Evolutionary conservation across 2,888 invertebrate species (phyloP).

Genomic region (Cryptophagus acutangulus): DNA sequence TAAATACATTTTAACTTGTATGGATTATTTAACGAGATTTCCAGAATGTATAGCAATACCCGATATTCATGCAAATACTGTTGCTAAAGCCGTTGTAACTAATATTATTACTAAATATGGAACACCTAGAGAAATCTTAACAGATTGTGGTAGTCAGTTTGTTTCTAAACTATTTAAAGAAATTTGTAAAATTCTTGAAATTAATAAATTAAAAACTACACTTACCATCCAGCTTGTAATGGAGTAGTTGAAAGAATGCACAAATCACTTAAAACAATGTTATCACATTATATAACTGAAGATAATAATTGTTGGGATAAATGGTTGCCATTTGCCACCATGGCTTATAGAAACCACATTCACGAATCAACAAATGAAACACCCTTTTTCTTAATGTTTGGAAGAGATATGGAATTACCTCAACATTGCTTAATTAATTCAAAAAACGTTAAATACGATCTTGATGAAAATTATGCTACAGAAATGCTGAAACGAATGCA

Average conservation of each 20-base stretch:
- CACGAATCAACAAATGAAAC: slow-evolving; percentile 23
- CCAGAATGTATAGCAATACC: slow-evolving; percentile 31
- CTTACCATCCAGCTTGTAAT: slow-evolving; percentile 33
- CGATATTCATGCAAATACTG: slow-evolving; percentile 28
- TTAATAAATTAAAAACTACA: slow-evolving; percentile 28
- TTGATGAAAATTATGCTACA: slow-evolving; percentile 12
- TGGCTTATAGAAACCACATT: slow-evolving; percentile 23
- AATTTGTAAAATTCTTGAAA: slow-evolving; percentile 25
- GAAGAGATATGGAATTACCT: slow-evolving; percentile 10
- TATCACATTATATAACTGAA: slow-evolving; percentile 29
- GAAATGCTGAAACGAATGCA: slow-evolving; percentile 9
- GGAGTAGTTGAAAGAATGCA: slow-evolving; percentile 35
- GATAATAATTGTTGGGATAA: slow-evolving; percentile 31
- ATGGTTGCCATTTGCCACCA: slow-evolving; percentile 28
- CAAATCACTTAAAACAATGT: slow-evolving; percentile 27
- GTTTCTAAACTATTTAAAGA: slow-evolving; percentile 26
- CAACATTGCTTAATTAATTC: slow-evolving; percentile 18
- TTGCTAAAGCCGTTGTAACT: slow-evolving; percentile 27
- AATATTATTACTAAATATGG: slow-evolving; percentile 30
- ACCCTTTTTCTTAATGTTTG: slow-evolving; percentile 26
- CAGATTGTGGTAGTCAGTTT: slow-evolving; percentile 33
- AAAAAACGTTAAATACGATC: slow-evolving; percentile 10
- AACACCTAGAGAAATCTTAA: slow-evolving; percentile 28
- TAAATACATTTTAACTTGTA: slow-evolving; percentile 31
- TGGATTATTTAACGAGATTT: slow-evolving; percentile 31